Evolutionary conservation across 2,797 vertebrate species (phyloP).

Genomic region (Melanotaenia parkinsoni): DNA sequence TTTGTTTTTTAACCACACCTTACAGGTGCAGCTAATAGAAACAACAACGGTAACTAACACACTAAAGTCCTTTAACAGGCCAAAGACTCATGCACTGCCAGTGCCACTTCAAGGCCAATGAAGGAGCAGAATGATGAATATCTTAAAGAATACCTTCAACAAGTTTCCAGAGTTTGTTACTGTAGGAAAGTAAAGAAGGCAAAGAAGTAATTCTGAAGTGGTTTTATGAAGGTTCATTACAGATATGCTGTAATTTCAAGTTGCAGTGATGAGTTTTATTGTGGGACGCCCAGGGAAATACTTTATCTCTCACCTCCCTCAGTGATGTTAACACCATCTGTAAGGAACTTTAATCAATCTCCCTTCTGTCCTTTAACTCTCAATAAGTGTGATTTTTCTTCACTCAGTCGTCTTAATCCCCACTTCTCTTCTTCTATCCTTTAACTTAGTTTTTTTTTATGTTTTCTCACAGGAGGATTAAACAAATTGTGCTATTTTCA

Average conservation of each 20-base stretch:
- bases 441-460: constrained; percentile 39
- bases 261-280: constrained; percentile 5
- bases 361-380: constrained; percentile 17
- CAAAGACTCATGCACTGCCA: background rate
- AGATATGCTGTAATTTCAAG: background rate
- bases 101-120: background rate
- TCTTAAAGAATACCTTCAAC: background rate
- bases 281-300: constrained; percentile 8
- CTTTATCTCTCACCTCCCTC: constrained; percentile 4
- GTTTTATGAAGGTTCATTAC: background rate
- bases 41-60: background rate
- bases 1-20: too few species aligned
- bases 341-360: constrained; percentile 41
- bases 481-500: constrained; percentile 61
- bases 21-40: too few species aligned
- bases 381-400: constrained; percentile 37
- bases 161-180: background rate
- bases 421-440: constrained; percentile 35
- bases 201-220: background rate
- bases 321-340: constrained; percentile 14
- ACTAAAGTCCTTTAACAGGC: background rate
- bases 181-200: background rate
- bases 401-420: constrained; percentile 39
- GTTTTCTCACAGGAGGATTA: constrained; percentile 58
- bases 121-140: background rate